Conservation (phyloP, 2,888 invertebrate species). For the Dusona sp. region DNA sequence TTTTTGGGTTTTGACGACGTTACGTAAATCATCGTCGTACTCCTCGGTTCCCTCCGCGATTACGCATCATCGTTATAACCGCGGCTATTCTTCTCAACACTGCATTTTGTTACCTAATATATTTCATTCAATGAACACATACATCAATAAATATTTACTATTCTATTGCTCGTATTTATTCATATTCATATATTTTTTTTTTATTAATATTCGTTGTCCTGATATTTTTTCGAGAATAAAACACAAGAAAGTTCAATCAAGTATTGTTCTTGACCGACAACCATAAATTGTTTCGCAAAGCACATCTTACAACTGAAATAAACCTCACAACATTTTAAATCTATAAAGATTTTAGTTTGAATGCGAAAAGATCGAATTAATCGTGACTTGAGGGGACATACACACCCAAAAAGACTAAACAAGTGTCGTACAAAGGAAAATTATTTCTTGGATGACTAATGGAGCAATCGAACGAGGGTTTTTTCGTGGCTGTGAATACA, state of each 20-base stretch:
- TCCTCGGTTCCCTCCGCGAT: background rate
- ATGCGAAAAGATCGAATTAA: background rate
- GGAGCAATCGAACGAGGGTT: too few species aligned
- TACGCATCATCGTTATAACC: conserved; percentile 40
- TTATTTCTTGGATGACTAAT: too few species aligned
- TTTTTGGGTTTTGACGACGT: conserved; percentile 26
- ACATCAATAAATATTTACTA: background rate
- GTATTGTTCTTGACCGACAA: background rate
- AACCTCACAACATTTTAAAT: background rate
- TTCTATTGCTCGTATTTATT: background rate
- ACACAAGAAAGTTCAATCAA: background rate
- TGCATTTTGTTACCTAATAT: conserved; percentile 28
- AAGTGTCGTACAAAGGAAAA: too few species aligned
- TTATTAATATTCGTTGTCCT: background rate
- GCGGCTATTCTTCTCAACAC: background rate
- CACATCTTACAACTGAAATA: background rate
- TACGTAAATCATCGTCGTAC: conserved; percentile 55
- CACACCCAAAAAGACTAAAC: too few species aligned
- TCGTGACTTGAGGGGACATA: too few species aligned
- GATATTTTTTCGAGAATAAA: background rate
- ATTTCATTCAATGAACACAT: conserved; percentile 6
- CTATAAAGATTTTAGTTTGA: background rate
- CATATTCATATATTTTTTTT: background rate
- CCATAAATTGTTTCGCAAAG: too few species aligned
- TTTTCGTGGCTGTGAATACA: too few species aligned